Evolutionary conservation across 2,888 invertebrate genomes (phyloP), one percentile per base, ranked within the genome.

Genomic region (Tetragnatha montana): DNA sequence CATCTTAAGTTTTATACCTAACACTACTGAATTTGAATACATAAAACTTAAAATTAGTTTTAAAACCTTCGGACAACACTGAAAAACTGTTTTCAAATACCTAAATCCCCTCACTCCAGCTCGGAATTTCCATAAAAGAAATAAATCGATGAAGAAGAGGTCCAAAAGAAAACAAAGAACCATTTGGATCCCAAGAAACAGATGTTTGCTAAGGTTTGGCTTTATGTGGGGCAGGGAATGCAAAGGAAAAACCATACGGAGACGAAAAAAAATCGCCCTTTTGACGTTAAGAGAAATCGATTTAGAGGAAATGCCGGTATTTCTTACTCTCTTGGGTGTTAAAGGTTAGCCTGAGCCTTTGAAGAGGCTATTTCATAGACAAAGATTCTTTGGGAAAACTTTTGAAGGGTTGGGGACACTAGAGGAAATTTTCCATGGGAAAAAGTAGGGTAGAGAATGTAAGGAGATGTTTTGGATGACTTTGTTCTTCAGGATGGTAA

Each of bases 261-360:
- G 19, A 71, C n/a, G 19, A 70, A 47, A 76, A 83, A 82, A 82
- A 60, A 60, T 35, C 47, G 84, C 60, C 73, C 69, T 84, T 84
- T 84, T 76, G 84, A 84, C 76, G 84, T 84, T 84, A 76, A 86
- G 86, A 35, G 79, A 80, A 86, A 86, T 86, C 79, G 86, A 86
- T 86, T 86, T 79, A 73, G 79, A 86, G 79, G 71, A 80, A 86
- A 86, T 86, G 60, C 73, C 68, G 79, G 79, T 80, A 80, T 22
- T 80, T 86, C 76, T 80, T 86, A 60, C 73, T 50, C 79, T 86
- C 79, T 19, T 73, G 79, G 79, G 86, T 86, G 79, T 60, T 70
- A 76, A 73, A 86, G 76, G 82, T 74, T 82, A 74, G 49, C 73
- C 73, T 49, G 35, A 82, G 74, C 73, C 73, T 81, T 74, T 79